Base-by-base conservation (phyloP, 1,140 invertebrate species). In the Amyelois transitella region DNA sequence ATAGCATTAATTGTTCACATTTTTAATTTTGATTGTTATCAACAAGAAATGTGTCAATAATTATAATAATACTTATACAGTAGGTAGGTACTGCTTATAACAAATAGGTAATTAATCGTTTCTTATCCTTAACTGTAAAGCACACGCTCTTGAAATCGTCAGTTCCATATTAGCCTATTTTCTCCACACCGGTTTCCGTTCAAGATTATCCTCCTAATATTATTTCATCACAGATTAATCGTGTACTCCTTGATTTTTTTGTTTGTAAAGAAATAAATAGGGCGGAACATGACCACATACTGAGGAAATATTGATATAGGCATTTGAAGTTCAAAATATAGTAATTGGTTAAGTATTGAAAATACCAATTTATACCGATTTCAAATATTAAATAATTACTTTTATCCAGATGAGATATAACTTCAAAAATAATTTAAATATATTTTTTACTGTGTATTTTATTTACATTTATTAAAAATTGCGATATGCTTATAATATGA, bases 181-280 rank as follows among this genome's bases (percentile, higher is more conserved):
- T 62, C 55, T 68, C 66, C 56, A 68, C 62, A 70, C 61, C 58
- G 55, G 63, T 59, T 71, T 75, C 73, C 75, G 60, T 72, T 56
- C 69, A 78, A 73, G 63, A 64, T 76, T 64, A 70, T 65, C 66
- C 66, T 72, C 67, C 71, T 81, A 75, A 79, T 76, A 76, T 70
- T 78, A 83, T 69, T 75, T 78, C 72, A 87, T 87, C 84, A 87
- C 84, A 87, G 84, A 82, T 85, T 75, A 62, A 76, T 81, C 72
- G 77, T 87, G 83, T 87, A 87, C 83, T 87, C 85, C n/a, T 66
- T 75, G 81, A 61, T 62, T 81, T 83, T 73, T 60, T 62, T 63
- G 64, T 66, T 72, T 75, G 60, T 64, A 71, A 64, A 74, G 62
- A 76, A 76, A 75, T 66, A 73, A 70, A 67, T 67, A 77, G 78